Evolutionary conservation across 2,797 vertebrate genomes (phyloP).

Genomic region (Parauchenoglanis punctatus): DNA sequence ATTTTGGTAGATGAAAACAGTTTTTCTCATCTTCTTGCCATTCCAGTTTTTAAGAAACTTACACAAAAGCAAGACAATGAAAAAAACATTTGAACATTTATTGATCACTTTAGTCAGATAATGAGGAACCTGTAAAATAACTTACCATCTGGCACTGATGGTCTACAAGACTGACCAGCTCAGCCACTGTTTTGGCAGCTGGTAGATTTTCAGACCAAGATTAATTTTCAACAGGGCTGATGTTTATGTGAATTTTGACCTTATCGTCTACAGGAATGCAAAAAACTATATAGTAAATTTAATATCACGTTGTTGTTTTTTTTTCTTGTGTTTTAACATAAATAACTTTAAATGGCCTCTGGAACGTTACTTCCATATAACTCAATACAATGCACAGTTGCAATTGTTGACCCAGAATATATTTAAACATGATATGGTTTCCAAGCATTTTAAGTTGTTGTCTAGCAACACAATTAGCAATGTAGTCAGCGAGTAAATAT

Average conservation of each 20-base stretch:
- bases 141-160: constrained; percentile 1
- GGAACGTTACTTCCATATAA: neutral
- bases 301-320: neutral
- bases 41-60: neutral
- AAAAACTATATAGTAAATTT: neutral
- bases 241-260: neutral
- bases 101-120: neutral
- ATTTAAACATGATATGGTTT: constrained; percentile 68
- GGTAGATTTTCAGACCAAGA: neutral
- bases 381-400: constrained; percentile 22
- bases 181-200: neutral
- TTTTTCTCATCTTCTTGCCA: constrained; percentile 5
- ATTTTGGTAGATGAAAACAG: neutral
- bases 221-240: neutral
- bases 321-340: neutral
- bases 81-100: constrained; percentile 24
- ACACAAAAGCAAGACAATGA: neutral
- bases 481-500: constrained; percentile 64
- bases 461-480: constrained; percentile 73
- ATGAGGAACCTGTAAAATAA: constrained; percentile 19
- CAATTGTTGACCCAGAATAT: constrained; percentile 64
- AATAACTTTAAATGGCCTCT: neutral
- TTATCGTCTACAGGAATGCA: neutral
- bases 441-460: constrained; percentile 69
- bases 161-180: neutral